Conservation (phyloP, 1,140 invertebrate genomes). For the Cydia fagiglandana region DNA sequence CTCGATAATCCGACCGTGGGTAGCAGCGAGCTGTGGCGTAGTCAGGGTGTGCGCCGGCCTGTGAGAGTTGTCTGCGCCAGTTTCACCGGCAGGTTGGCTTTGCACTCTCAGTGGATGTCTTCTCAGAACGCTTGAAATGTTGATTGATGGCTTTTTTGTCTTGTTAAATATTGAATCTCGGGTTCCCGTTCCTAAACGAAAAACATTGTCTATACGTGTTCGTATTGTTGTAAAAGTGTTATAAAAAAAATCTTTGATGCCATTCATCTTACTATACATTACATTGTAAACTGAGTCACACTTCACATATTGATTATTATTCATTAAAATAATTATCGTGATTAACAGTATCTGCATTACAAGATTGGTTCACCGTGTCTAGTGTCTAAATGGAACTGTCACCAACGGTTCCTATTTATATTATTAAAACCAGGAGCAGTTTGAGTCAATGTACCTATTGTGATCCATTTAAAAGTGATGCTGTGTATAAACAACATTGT, state of each 20-base stretch:
- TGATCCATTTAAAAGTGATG: neutral
- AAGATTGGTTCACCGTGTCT: neutral
- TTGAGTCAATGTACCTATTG: neutral
- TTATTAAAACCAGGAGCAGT: neutral
- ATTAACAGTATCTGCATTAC: neutral
- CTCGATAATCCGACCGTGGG: constrained; percentile 16
- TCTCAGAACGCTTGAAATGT: too few species aligned
- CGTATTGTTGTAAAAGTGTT: neutral
- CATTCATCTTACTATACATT: neutral
- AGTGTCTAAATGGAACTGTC: neutral
- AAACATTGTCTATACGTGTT: neutral
- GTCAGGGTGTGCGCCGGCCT: neutral
- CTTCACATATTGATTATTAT: neutral
- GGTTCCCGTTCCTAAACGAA: neutral
- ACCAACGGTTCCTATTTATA: neutral
- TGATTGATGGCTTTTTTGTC: too few species aligned
- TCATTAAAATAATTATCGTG: neutral
- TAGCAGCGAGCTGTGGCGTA: constrained; percentile 17
- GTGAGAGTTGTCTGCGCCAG: neutral
- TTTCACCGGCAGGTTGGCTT: neutral
- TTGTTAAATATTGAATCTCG: neutral
- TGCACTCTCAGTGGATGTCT: neutral
- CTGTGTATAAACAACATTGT: neutral
- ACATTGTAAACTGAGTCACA: neutral
- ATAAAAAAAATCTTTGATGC: neutral